A percentile compares a stretch with the other conserved stretches of the same genome.
These are phyloP conservation scores for Carollia perspicillata DNA, from an alignment of 2,113 vertebrate species.

Conservation along the genomic window DNA sequence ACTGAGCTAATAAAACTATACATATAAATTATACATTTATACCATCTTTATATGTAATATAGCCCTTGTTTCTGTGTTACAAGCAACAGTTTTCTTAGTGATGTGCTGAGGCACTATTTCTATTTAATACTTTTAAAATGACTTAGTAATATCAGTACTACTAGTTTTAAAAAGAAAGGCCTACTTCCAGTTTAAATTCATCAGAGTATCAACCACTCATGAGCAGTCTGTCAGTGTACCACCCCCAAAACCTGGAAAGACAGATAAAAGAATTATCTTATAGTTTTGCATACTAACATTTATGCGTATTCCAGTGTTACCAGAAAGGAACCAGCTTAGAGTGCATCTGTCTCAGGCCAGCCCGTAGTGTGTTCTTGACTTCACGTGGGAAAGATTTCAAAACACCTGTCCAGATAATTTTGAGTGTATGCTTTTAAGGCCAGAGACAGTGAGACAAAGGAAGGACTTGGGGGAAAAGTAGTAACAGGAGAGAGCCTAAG, in stretches of 20 bases:
- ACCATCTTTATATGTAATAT: not conserved
- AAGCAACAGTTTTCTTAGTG: not conserved
- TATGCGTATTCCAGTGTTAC: not conserved
- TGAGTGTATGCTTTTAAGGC: no score
- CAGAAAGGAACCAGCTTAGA: no score
- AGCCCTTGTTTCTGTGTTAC: not conserved
- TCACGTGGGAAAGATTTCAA: no score
- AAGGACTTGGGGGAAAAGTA: no score
- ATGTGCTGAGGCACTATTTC: not conserved
- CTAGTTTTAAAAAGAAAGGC: not conserved
- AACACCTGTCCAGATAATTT: no score
- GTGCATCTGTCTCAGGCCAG: no score
- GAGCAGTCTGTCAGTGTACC: not conserved
- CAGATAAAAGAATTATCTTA: not conserved
- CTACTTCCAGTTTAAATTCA: not conserved
- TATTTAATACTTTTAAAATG: not conserved
- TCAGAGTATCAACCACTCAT: not conserved
- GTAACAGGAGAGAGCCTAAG: no score
- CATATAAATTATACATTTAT: not conserved
- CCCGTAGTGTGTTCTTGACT: no score
- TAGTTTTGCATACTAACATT: not conserved
- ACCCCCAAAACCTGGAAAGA: not conserved
- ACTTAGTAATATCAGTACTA: not conserved
- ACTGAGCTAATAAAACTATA: not conserved
- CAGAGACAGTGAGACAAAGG: no score